phyloP scores from a whole-genome alignment of 2,113 vertebrate species.

The Coregonus clupeaformis region DNA sequence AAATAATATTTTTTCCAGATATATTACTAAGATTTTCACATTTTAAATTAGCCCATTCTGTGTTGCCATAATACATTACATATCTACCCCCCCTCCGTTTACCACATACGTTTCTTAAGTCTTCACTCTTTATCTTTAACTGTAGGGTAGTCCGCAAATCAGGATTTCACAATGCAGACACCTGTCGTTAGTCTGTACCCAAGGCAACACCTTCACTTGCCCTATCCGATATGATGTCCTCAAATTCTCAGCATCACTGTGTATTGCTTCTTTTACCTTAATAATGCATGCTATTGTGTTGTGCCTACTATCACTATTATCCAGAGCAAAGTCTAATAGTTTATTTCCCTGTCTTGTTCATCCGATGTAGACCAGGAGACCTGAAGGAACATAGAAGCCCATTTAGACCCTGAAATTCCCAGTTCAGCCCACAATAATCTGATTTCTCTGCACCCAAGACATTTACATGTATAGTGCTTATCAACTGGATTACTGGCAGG shows the following conservation, averaged over 20 bases:
- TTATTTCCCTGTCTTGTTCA: slow-evolving; percentile 68
- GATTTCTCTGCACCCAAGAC: slow-evolving; percentile 75
- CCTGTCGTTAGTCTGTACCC: slow-evolving; percentile 17
- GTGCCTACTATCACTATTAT: slow-evolving; percentile 48
- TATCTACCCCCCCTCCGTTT: neutral
- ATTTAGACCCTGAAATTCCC: slow-evolving; percentile 68
- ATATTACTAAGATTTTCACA: neutral
- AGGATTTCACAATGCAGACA: slow-evolving; percentile 43
- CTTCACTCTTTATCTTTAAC: slow-evolving; percentile 47
- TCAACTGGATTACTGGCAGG: slow-evolving; percentile 81
- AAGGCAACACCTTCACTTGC: neutral
- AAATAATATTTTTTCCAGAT: neutral
- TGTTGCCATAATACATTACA: neutral
- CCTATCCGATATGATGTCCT: neutral
- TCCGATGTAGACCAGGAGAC: slow-evolving; percentile 64
- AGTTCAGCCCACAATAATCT: slow-evolving; percentile 73
- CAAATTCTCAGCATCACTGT: slow-evolving; percentile 1
- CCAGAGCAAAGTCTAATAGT: slow-evolving; percentile 69
- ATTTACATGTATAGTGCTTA: slow-evolving; percentile 82
- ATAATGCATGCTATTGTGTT: slow-evolving; percentile 35
- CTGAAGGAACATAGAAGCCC: slow-evolving; percentile 62
- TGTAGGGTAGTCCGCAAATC: slow-evolving; percentile 22
- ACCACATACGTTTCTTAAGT: slow-evolving; percentile 23
- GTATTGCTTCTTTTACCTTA: slow-evolving; percentile 29
- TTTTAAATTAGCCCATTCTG: neutral